A percentile compares a stretch with the other conserved stretches of the same genome.
phyloP scores from a whole-genome alignment of 2,888 invertebrate genomes.

The Rhamnusium bicolor region DNA sequence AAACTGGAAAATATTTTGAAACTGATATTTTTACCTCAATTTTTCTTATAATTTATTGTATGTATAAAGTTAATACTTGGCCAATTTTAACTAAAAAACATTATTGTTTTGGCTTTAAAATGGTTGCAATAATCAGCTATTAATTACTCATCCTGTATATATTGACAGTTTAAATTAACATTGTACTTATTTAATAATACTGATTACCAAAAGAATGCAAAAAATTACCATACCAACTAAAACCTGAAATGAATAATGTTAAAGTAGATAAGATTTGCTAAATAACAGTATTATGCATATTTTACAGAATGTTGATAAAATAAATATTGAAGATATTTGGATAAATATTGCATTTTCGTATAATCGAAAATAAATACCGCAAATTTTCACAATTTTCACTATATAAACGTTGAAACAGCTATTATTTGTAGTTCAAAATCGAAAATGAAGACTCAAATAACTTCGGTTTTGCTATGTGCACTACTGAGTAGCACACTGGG shows the following conservation, averaged over 20 bases:
- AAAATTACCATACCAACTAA: neutral
- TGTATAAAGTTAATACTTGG: too few species aligned
- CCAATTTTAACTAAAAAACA: too few species aligned
- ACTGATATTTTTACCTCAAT: too few species aligned
- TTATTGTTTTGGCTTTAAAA: too few species aligned
- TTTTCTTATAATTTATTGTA: too few species aligned
- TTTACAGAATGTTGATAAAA: slow-evolving; percentile 2
- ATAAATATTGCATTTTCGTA: slow-evolving; percentile 9
- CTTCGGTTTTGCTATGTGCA: slow-evolving; percentile 54
- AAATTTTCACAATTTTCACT: neutral
- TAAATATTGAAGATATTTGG: neutral
- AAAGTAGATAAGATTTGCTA: slow-evolving; percentile 20
- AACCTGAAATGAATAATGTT: slow-evolving; percentile 3
- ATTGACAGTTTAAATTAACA: too few species aligned
- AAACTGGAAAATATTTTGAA: too few species aligned
- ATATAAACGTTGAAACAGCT: slow-evolving; percentile 39
- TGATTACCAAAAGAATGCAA: neutral
- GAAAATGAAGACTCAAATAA: slow-evolving; percentile 52
- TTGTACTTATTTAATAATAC: too few species aligned
- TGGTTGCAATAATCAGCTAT: too few species aligned
- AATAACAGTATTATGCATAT: slow-evolving; percentile 5
- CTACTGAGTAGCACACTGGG: slow-evolving; percentile 52
- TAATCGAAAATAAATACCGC: slow-evolving; percentile 27
- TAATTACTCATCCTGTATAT: too few species aligned
- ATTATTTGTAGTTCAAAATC: slow-evolving; percentile 41